Percentiles rank a stretch among this genome's conserved stretches.
These are phyloP conservation scores for Ardeotis arabs DNA, from an alignment of 2,113 vertebrate genomes.

Conservation along the genomic window DNA sequence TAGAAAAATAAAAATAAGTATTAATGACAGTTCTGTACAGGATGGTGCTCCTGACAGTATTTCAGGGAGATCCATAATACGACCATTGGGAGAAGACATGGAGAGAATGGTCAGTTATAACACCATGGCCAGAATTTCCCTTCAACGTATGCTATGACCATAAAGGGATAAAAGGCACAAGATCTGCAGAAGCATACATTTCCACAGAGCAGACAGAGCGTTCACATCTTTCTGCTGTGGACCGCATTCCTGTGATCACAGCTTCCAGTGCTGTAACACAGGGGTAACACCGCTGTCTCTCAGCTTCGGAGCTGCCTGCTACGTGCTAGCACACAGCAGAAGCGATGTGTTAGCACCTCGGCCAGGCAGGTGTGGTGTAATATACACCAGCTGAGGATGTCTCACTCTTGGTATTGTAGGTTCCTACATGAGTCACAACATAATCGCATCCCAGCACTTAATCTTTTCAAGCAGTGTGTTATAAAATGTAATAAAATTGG, in stretches of 20 bases:
- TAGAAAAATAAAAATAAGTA: conserved; percentile 54
- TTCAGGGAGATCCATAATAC: neutral
- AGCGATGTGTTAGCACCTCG: neutral
- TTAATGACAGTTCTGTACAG: neutral
- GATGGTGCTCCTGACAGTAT: neutral
- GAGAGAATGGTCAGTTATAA: neutral
- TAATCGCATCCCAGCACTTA: neutral
- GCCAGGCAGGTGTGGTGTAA: neutral
- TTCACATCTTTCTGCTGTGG: neutral
- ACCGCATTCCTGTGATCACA: neutral
- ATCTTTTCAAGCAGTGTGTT: neutral
- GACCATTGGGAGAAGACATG: neutral
- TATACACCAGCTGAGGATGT: neutral
- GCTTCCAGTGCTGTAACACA: neutral
- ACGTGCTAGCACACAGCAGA: neutral
- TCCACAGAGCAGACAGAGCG: neutral
- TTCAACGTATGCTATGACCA: neutral
- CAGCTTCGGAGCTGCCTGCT: neutral
- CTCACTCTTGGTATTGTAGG: neutral
- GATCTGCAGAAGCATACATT: neutral
- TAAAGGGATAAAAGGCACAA: neutral
- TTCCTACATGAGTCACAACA: neutral
- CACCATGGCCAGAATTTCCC: neutral
- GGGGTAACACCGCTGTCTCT: too few species aligned
- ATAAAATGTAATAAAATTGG: neutral